Evolutionary conservation across 2,888 invertebrate genomes (phyloP).

Genomic region (Hemistola chrysoprasaria): DNA sequence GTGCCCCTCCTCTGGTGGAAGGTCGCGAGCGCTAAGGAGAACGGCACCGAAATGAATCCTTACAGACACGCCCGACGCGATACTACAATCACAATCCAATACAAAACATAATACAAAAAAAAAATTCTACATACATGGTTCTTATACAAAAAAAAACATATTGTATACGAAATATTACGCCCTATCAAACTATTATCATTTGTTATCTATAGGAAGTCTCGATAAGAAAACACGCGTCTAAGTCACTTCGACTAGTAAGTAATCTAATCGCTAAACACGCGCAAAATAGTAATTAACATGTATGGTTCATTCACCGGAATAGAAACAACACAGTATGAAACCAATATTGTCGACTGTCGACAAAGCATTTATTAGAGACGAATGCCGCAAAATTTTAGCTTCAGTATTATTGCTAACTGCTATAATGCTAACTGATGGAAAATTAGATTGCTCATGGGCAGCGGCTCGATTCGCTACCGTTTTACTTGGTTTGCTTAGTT

Average conservation of each 20-base stretch:
- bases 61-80: slow-evolving; percentile 57
- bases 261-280: slow-evolving; percentile 61
- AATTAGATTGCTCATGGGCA: slow-evolving; percentile 46
- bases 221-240: slow-evolving; percentile 50
- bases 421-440: slow-evolving; percentile 41
- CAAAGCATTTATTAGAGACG: slow-evolving; percentile 18
- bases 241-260: slow-evolving; percentile 49
- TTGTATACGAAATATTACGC: no score
- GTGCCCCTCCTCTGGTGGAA: slow-evolving; percentile 77
- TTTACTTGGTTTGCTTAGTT: slow-evolving; percentile 30
- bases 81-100: no score
- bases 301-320: slow-evolving; percentile 65
- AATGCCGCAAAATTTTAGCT: slow-evolving; percentile 41
- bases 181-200: slow-evolving; percentile 20
- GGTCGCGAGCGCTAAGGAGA: slow-evolving; percentile 76
- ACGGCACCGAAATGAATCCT: slow-evolving; percentile 76
- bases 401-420: slow-evolving; percentile 39
- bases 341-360: slow-evolving; percentile 34
- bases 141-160: no score
- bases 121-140: no score
- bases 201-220: slow-evolving; percentile 48
- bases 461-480: slow-evolving; percentile 24
- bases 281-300: slow-evolving; percentile 53
- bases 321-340: slow-evolving; percentile 36
- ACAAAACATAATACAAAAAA: no score